phyloP scores from a whole-genome alignment of 2,888 invertebrate genomes.

The Dichetophora obliterata region DNA sequence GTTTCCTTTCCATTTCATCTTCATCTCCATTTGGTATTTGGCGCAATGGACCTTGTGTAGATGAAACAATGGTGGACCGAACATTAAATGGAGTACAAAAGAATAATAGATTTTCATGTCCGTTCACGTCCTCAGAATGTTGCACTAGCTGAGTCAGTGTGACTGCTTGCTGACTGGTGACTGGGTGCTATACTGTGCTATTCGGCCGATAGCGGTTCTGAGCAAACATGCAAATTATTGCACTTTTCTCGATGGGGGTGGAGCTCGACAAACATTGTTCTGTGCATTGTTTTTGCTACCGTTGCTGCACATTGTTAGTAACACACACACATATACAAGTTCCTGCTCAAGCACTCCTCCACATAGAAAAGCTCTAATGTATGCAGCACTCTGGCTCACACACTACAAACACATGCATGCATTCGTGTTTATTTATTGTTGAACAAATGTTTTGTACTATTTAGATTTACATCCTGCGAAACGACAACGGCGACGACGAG shows the following conservation, averaged over 20 bases:
- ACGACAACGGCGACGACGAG: slow-evolving; percentile 9
- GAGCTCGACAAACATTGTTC: slow-evolving; percentile 7
- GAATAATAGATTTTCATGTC: slow-evolving; percentile 32
- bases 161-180: not conserved
- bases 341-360: no score
- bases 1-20: not conserved
- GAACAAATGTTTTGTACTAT: slow-evolving; percentile 48
- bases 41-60: not conserved
- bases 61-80: slow-evolving; percentile 4
- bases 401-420: slow-evolving; percentile 13
- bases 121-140: not conserved
- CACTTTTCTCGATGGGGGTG: slow-evolving; percentile 13
- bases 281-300: slow-evolving; percentile 3
- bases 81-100: slow-evolving; percentile 37
- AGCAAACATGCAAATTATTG: slow-evolving; percentile 36
- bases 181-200: not conserved
- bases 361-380: no score
- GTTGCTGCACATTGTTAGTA: not conserved
- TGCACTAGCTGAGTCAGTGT: not conserved
- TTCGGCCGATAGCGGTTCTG: slow-evolving; percentile 14
- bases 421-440: slow-evolving; percentile 45
- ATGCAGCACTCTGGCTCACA: not conserved
- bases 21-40: not conserved
- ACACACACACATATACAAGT: not conserved
- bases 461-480: slow-evolving; percentile 44